A percentile compares a stretch with the other conserved stretches of the same genome.
These are phyloP conservation scores for Cydia fagiglandana DNA, from an alignment of 1,140 invertebrate genomes.

Conservation along the genomic window DNA sequence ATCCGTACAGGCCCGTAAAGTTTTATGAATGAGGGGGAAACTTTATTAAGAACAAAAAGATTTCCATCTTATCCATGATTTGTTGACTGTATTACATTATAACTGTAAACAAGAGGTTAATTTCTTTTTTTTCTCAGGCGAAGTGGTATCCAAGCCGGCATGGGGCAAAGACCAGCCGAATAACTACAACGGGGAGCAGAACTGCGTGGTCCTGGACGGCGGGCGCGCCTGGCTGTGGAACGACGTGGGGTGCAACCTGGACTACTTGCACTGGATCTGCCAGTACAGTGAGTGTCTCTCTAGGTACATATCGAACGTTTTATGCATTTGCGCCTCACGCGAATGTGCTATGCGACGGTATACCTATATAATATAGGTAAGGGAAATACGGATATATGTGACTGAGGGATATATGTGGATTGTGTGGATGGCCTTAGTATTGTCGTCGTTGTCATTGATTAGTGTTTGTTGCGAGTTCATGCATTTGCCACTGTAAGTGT, in stretches of 20 bases:
- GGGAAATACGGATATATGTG: too few relatives aligned
- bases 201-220: conserved; percentile 94
- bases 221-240: conserved; percentile 95
- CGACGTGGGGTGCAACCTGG: conserved; percentile 95
- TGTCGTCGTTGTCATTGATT: too few relatives aligned
- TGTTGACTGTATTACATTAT: too few relatives aligned
- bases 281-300: conserved; percentile 87
- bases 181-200: conserved; percentile 97
- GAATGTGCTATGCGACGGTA: conserved; percentile 44
- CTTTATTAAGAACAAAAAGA: too few relatives aligned
- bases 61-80: too few relatives aligned
- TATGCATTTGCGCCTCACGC: conserved; percentile 48
- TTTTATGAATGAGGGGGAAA: too few relatives aligned
- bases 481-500: too few relatives aligned
- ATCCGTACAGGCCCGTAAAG: too few relatives aligned
- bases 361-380: not conserved
- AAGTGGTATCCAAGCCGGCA: conserved; percentile 86
- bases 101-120: not conserved
- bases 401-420: too few relatives aligned
- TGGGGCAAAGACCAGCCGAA: conserved; percentile 97
- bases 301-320: conserved; percentile 74
- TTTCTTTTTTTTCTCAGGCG: conserved; percentile 78
- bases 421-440: too few relatives aligned
- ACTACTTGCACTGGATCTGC: conserved; percentile 96
- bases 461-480: too few relatives aligned